These are phyloP conservation scores for Galendromus occidentalis DNA, from an alignment of 1,140 invertebrate species.

Conservation along the genomic window DNA sequence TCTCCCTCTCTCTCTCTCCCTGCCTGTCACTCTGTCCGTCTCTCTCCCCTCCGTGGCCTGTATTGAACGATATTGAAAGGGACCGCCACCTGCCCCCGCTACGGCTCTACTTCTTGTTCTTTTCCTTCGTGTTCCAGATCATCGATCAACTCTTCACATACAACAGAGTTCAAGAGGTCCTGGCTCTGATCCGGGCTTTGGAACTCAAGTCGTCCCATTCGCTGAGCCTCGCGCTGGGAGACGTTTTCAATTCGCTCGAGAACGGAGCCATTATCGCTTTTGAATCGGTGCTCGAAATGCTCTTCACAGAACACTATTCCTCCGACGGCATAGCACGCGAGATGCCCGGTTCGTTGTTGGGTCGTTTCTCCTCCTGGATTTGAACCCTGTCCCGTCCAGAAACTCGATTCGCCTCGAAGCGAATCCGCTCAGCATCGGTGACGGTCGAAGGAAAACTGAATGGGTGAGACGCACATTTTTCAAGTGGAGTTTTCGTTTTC, in stretches of 20 bases:
- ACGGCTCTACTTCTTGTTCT: too few relatives aligned
- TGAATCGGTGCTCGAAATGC: neutral
- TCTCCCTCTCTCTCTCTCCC: too few relatives aligned
- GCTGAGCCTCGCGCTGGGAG: neutral
- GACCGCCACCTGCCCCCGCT: too few relatives aligned
- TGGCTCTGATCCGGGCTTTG: neutral
- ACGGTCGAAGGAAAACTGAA: too few relatives aligned
- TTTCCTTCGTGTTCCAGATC: neutral
- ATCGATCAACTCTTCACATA: constrained; percentile 5
- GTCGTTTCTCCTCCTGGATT: too few relatives aligned
- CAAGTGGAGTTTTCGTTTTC: neutral
- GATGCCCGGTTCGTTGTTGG: neutral
- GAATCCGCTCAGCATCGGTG: too few relatives aligned
- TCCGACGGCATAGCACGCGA: neutral
- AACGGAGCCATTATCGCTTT: constrained; percentile 2
- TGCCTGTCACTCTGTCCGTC: too few relatives aligned
- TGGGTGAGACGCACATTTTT: too few relatives aligned
- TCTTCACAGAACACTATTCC: neutral
- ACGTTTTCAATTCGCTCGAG: neutral
- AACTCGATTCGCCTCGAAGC: too few relatives aligned
- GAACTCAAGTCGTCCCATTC: neutral
- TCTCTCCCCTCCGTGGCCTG: too few relatives aligned
- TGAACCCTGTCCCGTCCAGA: too few relatives aligned
- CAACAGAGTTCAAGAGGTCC: neutral
- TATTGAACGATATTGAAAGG: too few relatives aligned